A percentile compares a stretch with the other conserved stretches of the same genome.
Conservation (phyloP, 2,888 invertebrate species). For the Pheosia tremula region DNA sequence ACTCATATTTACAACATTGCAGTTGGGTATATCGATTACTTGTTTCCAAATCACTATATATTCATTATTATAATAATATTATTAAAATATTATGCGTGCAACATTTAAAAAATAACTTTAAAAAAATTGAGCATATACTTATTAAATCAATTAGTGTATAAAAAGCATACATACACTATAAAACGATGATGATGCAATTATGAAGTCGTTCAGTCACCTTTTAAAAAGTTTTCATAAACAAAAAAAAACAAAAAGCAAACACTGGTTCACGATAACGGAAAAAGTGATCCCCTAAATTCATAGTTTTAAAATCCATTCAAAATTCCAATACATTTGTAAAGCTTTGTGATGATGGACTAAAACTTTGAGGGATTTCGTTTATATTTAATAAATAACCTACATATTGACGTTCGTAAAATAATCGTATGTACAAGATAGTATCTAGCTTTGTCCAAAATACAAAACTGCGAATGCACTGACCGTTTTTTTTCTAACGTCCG, state of each 20-base stretch:
- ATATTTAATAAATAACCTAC: constrained; percentile 37
- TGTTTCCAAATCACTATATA: constrained; percentile 32
- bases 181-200: constrained; percentile 46
- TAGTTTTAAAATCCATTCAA: too few species aligned
- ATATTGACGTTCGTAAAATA: constrained; percentile 32
- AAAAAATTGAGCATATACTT: constrained; percentile 59
- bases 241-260: constrained; percentile 21
- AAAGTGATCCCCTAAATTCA: neutral
- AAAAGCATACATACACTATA: constrained; percentile 47
- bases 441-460: constrained; percentile 34
- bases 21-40: constrained; percentile 24
- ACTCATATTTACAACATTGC: constrained; percentile 16
- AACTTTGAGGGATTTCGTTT: constrained; percentile 12
- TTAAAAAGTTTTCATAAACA: constrained; percentile 16
- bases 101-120: constrained; percentile 17
- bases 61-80: constrained; percentile 26
- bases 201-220: constrained; percentile 45
- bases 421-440: constrained; percentile 36
- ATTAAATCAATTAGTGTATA: constrained; percentile 52
- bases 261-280: constrained; percentile 28
- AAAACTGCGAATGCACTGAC: constrained; percentile 31
- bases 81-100: constrained; percentile 35
- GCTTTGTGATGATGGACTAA: too few species aligned
- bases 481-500: constrained; percentile 6
- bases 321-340: too few species aligned